These are phyloP conservation scores for Pararge aegeria DNA, from an alignment of 1,140 invertebrate species.

Conservation along the genomic window DNA sequence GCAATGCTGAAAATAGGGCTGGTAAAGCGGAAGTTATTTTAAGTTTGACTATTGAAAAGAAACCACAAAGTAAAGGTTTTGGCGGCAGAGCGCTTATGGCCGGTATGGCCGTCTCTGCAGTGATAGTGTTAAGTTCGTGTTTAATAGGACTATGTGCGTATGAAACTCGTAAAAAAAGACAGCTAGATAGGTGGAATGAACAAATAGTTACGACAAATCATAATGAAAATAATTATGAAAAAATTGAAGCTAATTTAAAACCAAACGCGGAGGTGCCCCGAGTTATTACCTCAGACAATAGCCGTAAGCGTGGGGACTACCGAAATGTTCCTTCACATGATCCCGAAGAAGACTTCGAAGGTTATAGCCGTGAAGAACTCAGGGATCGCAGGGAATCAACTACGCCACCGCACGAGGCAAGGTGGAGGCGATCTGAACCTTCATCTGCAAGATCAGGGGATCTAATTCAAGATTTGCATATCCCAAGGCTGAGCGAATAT, in stretches of 20 bases:
- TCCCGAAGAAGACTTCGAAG: conserved; percentile 81
- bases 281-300: conserved; percentile 50
- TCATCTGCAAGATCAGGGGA: conserved; percentile 40
- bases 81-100: conserved; percentile 82
- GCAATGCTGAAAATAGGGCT: conserved; percentile 88
- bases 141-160: conserved; percentile 70
- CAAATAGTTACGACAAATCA: conserved; percentile 80
- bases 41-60: conserved; percentile 83
- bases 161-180: conserved; percentile 71
- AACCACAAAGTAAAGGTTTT: conserved; percentile 81
- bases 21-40: conserved; percentile 86
- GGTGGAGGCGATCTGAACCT: conserved; percentile 56
- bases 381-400: conserved; percentile 50
- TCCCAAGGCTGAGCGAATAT: conserved; percentile 80
- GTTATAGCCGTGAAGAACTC: conserved; percentile 54
- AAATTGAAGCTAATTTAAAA: conserved; percentile 86
- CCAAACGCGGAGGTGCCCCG: conserved; percentile 66
- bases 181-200: conserved; percentile 75
- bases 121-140: conserved; percentile 70
- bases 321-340: conserved; percentile 85
- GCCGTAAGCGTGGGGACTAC: conserved; percentile 83
- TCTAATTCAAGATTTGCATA: conserved; percentile 80
- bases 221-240: conserved; percentile 85
- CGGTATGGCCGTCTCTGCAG: conserved; percentile 75
- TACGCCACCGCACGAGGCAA: conserved; percentile 53